Base-by-base conservation (phyloP, 2,113 vertebrate species). In the Strix aluco region DNA sequence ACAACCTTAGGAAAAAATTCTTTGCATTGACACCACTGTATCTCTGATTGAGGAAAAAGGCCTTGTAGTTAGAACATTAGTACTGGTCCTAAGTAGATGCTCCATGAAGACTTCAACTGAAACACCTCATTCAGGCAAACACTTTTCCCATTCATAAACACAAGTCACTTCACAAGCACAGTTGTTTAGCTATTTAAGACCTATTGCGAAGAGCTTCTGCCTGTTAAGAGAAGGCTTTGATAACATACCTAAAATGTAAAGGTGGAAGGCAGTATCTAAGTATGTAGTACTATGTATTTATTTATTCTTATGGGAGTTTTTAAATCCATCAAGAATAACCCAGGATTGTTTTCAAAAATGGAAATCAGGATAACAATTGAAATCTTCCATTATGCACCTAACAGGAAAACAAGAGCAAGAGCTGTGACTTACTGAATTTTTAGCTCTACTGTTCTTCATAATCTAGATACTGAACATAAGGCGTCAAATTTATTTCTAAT, bases 361-460 rank as follows among this genome's bases (percentile, higher is more conserved):
- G 30, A 55, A 72, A 81, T 46, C 13, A 15, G 27, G 32, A 83
- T 9, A 84, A 44, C 9, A 10, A 81, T 30, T 25, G 66, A 40
- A 92, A 86, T 58, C 54, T 82, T 70, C 13, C 12, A 55, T 25
- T 16, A 42, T 29, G 30, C 5, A 7, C 0, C 0, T 36, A 79
- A 67, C 11, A 91, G 36, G 34, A 78, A 92, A 96, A 78, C 15
- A 81, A 52, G 25, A 81, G 4, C 34, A 78, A 66, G 20, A 75
- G 38, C 12, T 52, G 52, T 10, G 22, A 92, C 23, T 69, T n/a
- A 44, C 22, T 42, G 21, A 77, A 36, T 44, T 91, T 79, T 30
- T 79, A 4, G 15, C 38, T 44, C 5, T 66, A 62, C 11, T 49
- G 38, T 30, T 82, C 65, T 70, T 54, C 29, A n/a, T 44, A 63